These are phyloP conservation scores for Schizotus pectinicornis DNA, from an alignment of 2,888 invertebrate genomes.

Conservation along the genomic window DNA sequence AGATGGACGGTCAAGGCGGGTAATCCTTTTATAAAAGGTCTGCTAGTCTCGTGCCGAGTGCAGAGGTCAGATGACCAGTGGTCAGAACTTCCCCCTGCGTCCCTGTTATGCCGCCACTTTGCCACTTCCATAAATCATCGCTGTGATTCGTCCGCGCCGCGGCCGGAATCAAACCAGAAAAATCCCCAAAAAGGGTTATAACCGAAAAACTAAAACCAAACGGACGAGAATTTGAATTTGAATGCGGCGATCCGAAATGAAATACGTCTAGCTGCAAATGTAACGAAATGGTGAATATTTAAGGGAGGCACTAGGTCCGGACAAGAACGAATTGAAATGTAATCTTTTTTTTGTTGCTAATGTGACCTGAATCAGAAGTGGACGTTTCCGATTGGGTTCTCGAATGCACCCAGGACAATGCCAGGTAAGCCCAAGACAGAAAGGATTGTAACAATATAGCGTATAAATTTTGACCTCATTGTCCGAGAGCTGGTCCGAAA, in stretches of 20 bases:
- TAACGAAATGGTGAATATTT: conserved; percentile 14
- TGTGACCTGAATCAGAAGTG: conserved; percentile 54
- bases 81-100: conserved; percentile 37
- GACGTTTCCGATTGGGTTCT: conserved; percentile 54
- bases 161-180: not conserved
- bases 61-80: conserved; percentile 52
- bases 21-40: conserved; percentile 53
- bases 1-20: conserved; percentile 39
- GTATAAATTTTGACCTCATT: conserved; percentile 48
- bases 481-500: conserved; percentile 38
- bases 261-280: not conserved
- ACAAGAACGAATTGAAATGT: conserved; percentile 33
- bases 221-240: conserved; percentile 2
- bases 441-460: conserved; percentile 51
- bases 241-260: conserved; percentile 3
- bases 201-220: too few species aligned
- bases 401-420: not conserved
- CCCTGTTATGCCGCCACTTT: conserved; percentile 33
- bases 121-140: conserved; percentile 42
- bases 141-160: conserved; percentile 11
- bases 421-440: conserved; percentile 37
- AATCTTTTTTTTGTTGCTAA: conserved; percentile 48
- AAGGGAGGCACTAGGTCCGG: conserved; percentile 14
- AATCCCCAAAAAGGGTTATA: too few species aligned
- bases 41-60: conserved; percentile 49